Base-by-base conservation (phyloP, 2,113 vertebrate species). In the Indicator maculatus region DNA sequence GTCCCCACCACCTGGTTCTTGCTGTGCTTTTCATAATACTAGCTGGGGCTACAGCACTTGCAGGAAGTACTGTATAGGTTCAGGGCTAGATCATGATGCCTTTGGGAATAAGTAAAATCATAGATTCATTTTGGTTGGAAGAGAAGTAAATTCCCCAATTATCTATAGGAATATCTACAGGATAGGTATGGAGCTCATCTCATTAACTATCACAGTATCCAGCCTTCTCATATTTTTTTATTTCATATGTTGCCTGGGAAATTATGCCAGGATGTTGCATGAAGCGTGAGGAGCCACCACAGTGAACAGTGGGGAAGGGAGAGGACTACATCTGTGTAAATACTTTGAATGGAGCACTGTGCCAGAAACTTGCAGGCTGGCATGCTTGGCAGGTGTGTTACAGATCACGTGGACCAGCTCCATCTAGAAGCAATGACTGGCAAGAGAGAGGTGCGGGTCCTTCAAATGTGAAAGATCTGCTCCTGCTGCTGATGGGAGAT, bases 131-230 rank as follows among this genome's bases (percentile, higher is more conserved):
- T 47, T 47, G 45, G 19, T 5, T 50, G 47, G 47, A 50, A 47
- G 45, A 47, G 45, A 66, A 47, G 15, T 20, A 50, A 39, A 59
- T 56, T 84, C 39, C n/a, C 23, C n/a, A 78, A 87, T 75, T 59
- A 52, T 26, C 30, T 81, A 15, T 2, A 56, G 39, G 20, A 84
- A n/a, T 63, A 91, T 36, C 47, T 71, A 8, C 1, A 75, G 53
- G 53, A 78, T 38, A 69, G 12, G 9, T 38, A 65, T 38, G 45
- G 39, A 69, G 60, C 14, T 61, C 50, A 53, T n/a, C 19, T 45
- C 39, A 58, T 23, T 36, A 73, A 16, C 20, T 53, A 66, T 7
- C 0, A 0, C 50, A 50, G 31, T 28, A 73, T 20, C 6, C 14
- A 83, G 15, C 11, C 23, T 76, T 83, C 33, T 55, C 8, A 21